Percentiles rank a stretch among this genome's conserved stretches.
phyloP scores from a whole-genome alignment of 2,888 invertebrate genomes.

The Limnephilus marmoratus region DNA sequence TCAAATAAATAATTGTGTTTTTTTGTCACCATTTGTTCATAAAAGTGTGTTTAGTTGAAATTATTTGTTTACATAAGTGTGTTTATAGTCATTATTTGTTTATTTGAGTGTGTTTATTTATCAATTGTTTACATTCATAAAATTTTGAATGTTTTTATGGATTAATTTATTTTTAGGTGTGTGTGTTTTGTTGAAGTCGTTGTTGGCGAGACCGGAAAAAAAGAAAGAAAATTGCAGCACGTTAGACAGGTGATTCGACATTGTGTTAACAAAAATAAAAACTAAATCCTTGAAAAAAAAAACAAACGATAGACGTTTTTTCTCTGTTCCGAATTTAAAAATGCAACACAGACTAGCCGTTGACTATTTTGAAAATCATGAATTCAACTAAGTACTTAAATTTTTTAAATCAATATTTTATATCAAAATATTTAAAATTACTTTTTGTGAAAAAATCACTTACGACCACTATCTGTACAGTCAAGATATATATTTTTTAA shows the following conservation, averaged over 20 bases:
- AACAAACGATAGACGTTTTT: conserved; percentile 16
- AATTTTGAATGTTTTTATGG: background rate
- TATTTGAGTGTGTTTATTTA: background rate
- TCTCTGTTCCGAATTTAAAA: conserved; percentile 25
- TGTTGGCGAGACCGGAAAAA: conserved; percentile 66
- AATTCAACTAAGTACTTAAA: background rate
- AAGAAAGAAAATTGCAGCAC: conserved; percentile 79
- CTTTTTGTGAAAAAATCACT: background rate
- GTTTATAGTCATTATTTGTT: background rate
- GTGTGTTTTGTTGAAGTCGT: background rate
- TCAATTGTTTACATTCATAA: background rate
- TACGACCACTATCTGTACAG: background rate
- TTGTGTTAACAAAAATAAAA: conserved; percentile 5
- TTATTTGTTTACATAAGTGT: background rate
- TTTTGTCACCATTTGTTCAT: background rate
- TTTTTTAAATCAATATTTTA: background rate
- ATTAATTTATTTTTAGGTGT: background rate
- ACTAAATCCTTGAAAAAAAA: conserved; percentile 48
- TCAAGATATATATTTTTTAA: background rate
- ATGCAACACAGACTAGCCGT: conserved; percentile 58
- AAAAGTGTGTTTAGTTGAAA: background rate
- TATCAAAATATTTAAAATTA: background rate
- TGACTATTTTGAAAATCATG: conserved; percentile 27
- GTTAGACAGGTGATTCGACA: conserved; percentile 71
- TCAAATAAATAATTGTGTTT: no score